Base-by-base conservation (phyloP, 2,888 invertebrate genomes). In the Athetis lepigone region DNA sequence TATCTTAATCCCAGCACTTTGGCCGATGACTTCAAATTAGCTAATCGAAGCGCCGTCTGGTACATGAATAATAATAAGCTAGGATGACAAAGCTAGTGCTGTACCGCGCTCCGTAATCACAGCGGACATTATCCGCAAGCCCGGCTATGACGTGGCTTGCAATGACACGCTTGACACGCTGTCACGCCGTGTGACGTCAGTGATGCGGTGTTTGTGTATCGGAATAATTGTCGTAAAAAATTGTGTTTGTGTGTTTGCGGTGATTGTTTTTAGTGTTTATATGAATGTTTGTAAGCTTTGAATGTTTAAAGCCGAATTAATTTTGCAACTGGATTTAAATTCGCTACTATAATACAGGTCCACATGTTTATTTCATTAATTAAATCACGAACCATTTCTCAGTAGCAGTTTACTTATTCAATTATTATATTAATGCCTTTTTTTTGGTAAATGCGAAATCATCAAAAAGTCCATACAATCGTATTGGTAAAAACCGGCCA, bases 1-100 rank as follows among this genome's bases (percentile, higher is more conserved):
- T 67, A 70, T 51, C 67, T 68, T 49, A 77, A 77, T 70, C 77
- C 77, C 23, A 47, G 62, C 60, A 71, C 77, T 77, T 55, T 42
- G 55, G 39, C 23, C 51, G 64, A 75, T 77, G 59, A 70, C 65
- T 75, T 72, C 70, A 80, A 82, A 80, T 82, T 79, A 77, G 72
- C 79, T 76, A 79, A 81, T 80, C 73, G 82, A 72, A 77, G 58
- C 64, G 57, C 51, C 57, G 57, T 54, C 58, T 59, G 64, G 39
- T 55, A 54, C 67, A 72, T 79, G 77, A 72, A 77, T 79, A 77
- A 62, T 79, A 66, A 75, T 70, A 73, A 67, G 55, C 60, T 33
- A 19, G 61, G 61, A 68, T 72, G 70, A 70, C 77, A 75, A 56
- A 60, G 71, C 66, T 58, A 63, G 70, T 55, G 62, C 6, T 49